Conservation (phyloP, 2,113 vertebrate species). For the Brachypteracias leptosomus region DNA sequence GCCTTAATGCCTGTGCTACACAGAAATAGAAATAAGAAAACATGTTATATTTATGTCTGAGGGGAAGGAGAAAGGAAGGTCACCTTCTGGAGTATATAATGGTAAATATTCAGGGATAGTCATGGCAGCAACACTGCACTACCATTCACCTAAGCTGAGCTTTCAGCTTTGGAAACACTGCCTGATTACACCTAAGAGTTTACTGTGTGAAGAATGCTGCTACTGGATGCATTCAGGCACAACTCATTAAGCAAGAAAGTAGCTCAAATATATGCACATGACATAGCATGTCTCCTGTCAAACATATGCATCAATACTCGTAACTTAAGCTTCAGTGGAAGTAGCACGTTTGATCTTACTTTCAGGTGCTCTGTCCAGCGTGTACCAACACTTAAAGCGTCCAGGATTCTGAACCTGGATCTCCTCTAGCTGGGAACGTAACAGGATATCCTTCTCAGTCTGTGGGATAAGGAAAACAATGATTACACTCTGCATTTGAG, state of each 20-base stretch:
- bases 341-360: slow-evolving; percentile 64
- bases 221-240: neutral
- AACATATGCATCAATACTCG: neutral
- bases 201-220: neutral
- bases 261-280: neutral
- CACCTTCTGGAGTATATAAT: neutral
- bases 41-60: neutral
- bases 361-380: slow-evolving; percentile 85
- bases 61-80: neutral
- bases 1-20: neutral
- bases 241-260: neutral
- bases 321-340: neutral
- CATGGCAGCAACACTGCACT: neutral
- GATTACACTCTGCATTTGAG: neutral
- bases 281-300: neutral
- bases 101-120: neutral
- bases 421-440: slow-evolving; percentile 90
- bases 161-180: neutral
- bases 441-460: slow-evolving; percentile 92
- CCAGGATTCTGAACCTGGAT: slow-evolving; percentile 79
- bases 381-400: slow-evolving; percentile 94
- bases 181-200: neutral
- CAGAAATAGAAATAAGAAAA: neutral
- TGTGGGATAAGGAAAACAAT: slow-evolving; percentile 43
- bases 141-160: neutral